Evolutionary conservation across 2,888 invertebrate genomes (phyloP), one percentile per base, ranked within the genome.

Genomic region (Drosophila kanekoi): DNA sequence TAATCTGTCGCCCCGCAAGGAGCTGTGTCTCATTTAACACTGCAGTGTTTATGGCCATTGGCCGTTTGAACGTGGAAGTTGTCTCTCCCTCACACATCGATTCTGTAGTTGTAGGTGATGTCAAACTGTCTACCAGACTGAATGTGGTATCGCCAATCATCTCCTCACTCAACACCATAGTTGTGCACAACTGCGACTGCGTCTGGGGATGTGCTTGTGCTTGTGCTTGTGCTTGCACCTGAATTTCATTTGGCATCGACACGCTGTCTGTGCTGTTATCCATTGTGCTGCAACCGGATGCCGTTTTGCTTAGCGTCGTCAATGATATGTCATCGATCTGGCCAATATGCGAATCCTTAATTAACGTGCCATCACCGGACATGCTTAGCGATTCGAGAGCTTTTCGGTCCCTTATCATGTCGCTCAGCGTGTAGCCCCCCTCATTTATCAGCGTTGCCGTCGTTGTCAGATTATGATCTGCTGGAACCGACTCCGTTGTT

Each of bases 261-360:
- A 53, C 86, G 54, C 92, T 92, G 43, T 92, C 92, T 3, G 91
- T 91, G 47, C 92, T 92, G 73, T 92, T 92, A 45, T 91, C 89
- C 92, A 92, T 92, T 51, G 92, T 92, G 73, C 91, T 92, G 64
- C 90, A 91, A 8, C 89, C 89, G 2, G 92, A 92, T 13, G 91
- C 90, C 0, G 92, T 91, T 80, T 91, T 92, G 61, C 91, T 91
- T 5, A 91, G 64, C 16, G 67, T 72, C 18, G 89, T 88, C 63
- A 91, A 62, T 5, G 91, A 91, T 61, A 92, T 92, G 57, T 91
- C 91, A 76, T 92, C 92, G 37, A 90, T 92, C 75, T 92, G 92
- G 6, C 89, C 91, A 71, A 92, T 92, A 57, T 92, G 91, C 6
- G 89, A 89, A 69, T 92, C 92, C 69, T 92, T 92, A 14, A 90